A percentile compares a stretch with the other conserved stretches of the same genome.
phyloP scores from a whole-genome alignment of 2,113 vertebrate genomes.

The Shinisaurus crocodilurus region DNA sequence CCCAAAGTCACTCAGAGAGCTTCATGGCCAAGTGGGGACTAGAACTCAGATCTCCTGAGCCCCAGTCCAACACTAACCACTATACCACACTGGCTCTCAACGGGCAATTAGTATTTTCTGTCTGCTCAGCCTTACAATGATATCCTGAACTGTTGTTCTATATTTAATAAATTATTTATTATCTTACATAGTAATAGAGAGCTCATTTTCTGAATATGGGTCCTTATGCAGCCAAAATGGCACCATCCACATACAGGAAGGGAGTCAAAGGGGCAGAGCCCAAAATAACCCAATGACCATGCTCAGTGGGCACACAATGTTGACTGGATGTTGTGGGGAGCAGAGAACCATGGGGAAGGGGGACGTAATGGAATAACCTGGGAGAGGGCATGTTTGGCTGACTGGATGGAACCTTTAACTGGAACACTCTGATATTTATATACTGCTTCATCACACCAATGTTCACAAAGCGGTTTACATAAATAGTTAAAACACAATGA shows the following conservation, averaged over 20 bases:
- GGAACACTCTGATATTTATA: background rate
- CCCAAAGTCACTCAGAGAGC: no score
- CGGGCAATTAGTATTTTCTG: no score
- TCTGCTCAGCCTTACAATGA: no score
- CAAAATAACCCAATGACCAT: background rate
- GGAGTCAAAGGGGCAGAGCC: background rate
- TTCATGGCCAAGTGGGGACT: no score
- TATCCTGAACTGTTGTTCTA: no score
- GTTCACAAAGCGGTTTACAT: background rate
- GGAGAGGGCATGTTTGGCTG: background rate
- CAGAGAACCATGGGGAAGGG: background rate
- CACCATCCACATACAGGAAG: background rate
- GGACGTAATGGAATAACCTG: background rate
- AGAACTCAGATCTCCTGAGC: no score
- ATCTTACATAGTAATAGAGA: background rate
- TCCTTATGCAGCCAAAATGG: background rate
- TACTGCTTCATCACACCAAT: background rate
- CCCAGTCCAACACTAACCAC: no score
- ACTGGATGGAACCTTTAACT: no score
- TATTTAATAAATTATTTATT: no score
- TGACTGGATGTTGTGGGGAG: background rate
- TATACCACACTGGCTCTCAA: no score
- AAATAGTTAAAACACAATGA: background rate
- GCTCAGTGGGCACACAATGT: no score
- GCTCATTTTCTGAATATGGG: background rate